Base-by-base conservation (phyloP, 2,113 vertebrate genomes). In the Misgurnus mizolepis region DNA sequence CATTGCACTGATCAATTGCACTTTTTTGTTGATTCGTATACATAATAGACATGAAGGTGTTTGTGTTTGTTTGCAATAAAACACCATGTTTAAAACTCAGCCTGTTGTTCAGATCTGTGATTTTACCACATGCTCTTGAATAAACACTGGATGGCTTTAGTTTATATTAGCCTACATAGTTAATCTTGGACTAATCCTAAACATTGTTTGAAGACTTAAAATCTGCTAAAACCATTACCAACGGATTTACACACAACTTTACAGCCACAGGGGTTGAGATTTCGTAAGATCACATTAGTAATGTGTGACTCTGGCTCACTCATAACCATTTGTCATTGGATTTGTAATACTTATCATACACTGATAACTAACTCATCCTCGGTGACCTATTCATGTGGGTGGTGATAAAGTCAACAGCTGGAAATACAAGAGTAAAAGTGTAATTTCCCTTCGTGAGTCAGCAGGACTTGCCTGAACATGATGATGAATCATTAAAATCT, bases 1-100 rank as follows among this genome's bases (percentile, higher is more conserved):
- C 15, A 18, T 45, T 61, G 40, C 40, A 61, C 56, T 60, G 18
- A 22, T 43, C 18, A 10, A 18, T 58, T 58, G 49, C 49, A 70
- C 49, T 39, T 4, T 27, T 6, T 9, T 50, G 12, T 34, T 12
- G 40, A n/a, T 39, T 41, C 4, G 5, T 5, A 34, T 9, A 41
- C 34, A 41, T 39, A 34, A 71, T 53, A 27, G 49, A 72, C 9
- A 7, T 74, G 71, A 74, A 47, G 18, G 18, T 74, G 40, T 61
- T 64, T 88, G 85, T 88, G 77, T 71, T 85, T 72, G 39, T 85
- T 84, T 85, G 68, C 76, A 91, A 91, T 90, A 90, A 91, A 58
- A n/a, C 7, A 8, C 90, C 69, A 15, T 7, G 1, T 41, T 45
- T 8, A 84, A 88, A 85, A 1, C 27, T 5, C 4, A 55, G 50